Evolutionary conservation across 2,797 vertebrate species (phyloP), one percentile per base, ranked within the genome.

Genomic region (Dipus sagitta): DNA sequence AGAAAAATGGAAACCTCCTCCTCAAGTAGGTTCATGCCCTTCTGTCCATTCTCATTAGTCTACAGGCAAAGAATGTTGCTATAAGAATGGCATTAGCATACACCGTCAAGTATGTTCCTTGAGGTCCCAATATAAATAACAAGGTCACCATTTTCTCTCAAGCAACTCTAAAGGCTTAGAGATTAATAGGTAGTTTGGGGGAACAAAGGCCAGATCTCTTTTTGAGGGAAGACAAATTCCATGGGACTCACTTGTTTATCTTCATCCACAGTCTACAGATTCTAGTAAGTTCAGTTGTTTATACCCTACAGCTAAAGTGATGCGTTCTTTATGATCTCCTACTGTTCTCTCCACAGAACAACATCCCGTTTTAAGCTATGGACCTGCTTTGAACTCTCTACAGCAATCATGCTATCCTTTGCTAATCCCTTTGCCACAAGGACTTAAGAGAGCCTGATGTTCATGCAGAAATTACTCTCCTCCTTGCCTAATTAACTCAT

Each of bases 151-250:
- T 34, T 86, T 34, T 54, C 10, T 54, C 7, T 85, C n/a, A 28
- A 18, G 21, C 75, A 87, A 72, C 85, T 54, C 38, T 47, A 81
- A 67, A 15, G 3, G 24, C 70, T 77, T 71, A 92, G 65, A 86
- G 8, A 60, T 67, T 70, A 72, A n/a, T 23, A 54, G 64, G 80
- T 4, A 87, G 9, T 8, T 80, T 11, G 32, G 21, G 42, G 64
- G 26, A 21, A 87, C 74, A 80, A 71, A 83, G 21, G 9, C 5
- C 3, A 76, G 68, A 80, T 24, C 10, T 64, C 11, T 85, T 30
- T 86, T 34, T 32, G 70, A 38, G 21, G 52, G 23, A 78, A 64
- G 60, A 9, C 67, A 54, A 28, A 24, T 65, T 81, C 42, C 14
- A 42, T 52, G 54, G 6, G 3, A 24, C 3, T 11, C 6, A 34